phyloP scores from a whole-genome alignment of 2,113 vertebrate species.

The Propithecus coquereli region DNA sequence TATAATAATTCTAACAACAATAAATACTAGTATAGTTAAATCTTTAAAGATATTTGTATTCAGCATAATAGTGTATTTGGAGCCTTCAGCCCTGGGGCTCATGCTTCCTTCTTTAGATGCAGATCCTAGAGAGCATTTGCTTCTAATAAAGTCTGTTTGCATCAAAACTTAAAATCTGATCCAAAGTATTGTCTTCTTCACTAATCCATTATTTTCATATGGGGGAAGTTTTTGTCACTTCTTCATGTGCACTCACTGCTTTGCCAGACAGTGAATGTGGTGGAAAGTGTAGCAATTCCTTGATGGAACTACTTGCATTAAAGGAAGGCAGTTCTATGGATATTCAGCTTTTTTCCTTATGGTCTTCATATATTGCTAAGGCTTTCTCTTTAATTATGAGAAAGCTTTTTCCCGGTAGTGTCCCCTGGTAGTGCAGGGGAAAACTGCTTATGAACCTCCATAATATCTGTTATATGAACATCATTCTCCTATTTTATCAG shows the following conservation, averaged over 20 bases:
- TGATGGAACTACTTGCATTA: not conserved
- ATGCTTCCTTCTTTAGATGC: not conserved
- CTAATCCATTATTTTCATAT: not conserved
- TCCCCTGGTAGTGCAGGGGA: not conserved
- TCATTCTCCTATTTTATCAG: conserved; percentile 1
- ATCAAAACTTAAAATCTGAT: not conserved
- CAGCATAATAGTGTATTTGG: not conserved
- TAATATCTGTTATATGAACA: not conserved
- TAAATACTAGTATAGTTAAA: not conserved
- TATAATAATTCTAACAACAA: conserved; percentile 8
- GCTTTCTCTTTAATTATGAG: not conserved
- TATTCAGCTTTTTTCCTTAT: not conserved
- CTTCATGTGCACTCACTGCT: not conserved
- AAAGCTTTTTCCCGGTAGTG: not conserved
- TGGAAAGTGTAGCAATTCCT: not conserved
- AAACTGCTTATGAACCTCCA: not conserved
- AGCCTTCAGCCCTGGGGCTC: not conserved
- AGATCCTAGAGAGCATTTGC: not conserved
- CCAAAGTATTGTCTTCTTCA: not conserved
- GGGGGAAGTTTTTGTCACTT: not conserved
- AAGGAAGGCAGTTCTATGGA: not conserved
- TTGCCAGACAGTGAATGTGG: not conserved
- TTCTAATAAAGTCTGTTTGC: not conserved
- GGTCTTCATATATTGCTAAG: not conserved
- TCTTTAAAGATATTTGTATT: not conserved